Base-by-base conservation (phyloP, 2,888 invertebrate genomes). In the Trimorus sp. region DNA sequence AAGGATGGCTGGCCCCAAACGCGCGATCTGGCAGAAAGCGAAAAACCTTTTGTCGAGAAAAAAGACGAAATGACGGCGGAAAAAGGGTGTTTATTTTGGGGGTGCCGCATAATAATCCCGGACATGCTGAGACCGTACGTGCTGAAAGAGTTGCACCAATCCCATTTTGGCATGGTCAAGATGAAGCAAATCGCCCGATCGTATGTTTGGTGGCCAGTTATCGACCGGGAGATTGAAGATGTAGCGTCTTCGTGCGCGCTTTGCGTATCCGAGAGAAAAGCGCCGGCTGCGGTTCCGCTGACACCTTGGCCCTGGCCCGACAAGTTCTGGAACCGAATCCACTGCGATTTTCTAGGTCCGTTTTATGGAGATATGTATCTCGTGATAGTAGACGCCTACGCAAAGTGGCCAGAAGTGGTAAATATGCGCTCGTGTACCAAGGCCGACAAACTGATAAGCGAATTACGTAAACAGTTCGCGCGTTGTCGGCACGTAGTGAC, bases 171-270 rank as follows among this genome's bases (percentile, higher is more conserved):
- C 15, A 84, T 84, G 26, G 86, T 84, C 48, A 85, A 84, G 66
- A 86, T 86, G 83, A 89, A 89, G 79, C 63, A 84, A 11, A 58
- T 88, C 26, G 89, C 87, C 7, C 75, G 87, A 68, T 83, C 85
- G 26, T 85, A 84, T 66, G 86, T 86, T 37, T 65, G 65, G 65
- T 65, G 65, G 51, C 65, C 65, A 40, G 51, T 51, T 6, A 77
- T 89, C 83, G 85, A 88, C 60, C 37, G 73, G 0, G 87, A 89
- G 16, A 88, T 89, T 12, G 87, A 87, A 79, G 38, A 38, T 14
- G 14, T 68, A 26, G 59, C 62, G 3, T 11, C 60, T 9, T 60
- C 59, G 0, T 79, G 79, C 40, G 56, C 38, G 11, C 37, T 68
- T n/a, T 83, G 81, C 56, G 36, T 78, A 11, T 14, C 53, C 45